Evolutionary conservation across 1,140 invertebrate genomes (phyloP).

Genomic region (Marisa cornuarietis): DNA sequence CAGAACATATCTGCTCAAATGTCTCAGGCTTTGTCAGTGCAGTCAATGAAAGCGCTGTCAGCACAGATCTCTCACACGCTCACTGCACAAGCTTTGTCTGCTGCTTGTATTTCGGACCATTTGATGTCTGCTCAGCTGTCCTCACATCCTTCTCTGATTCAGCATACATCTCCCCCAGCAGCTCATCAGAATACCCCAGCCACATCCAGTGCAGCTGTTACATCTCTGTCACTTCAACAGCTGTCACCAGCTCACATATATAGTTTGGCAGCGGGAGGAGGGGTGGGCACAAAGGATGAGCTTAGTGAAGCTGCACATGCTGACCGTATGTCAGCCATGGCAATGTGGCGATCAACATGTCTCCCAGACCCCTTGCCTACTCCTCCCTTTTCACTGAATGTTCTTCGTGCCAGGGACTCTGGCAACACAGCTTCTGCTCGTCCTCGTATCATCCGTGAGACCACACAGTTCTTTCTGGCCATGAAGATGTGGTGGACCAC

Average conservation of each 20-base stretch:
- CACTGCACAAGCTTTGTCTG: too few relatives aligned
- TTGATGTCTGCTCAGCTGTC: neutral
- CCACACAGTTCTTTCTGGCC: slow-evolving; percentile 36
- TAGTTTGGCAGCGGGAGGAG: neutral
- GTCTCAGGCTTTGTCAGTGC: slow-evolving; percentile 7
- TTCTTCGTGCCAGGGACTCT: slow-evolving; percentile 29
- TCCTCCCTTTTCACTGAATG: slow-evolving; percentile 33
- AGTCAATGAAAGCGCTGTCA: too few relatives aligned
- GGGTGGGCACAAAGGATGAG: neutral
- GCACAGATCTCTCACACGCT: slow-evolving; percentile 5
- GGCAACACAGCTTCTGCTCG: slow-evolving; percentile 37
- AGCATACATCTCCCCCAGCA: neutral
- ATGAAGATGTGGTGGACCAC: slow-evolving; percentile 39
- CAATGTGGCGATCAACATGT: slow-evolving; percentile 35
- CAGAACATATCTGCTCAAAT: slow-evolving; percentile 9
- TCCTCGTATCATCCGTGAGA: slow-evolving; percentile 39
- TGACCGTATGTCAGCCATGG: slow-evolving; percentile 36
- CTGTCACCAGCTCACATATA: slow-evolving; percentile 1
- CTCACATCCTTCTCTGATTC: neutral
- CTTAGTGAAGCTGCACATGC: slow-evolving; percentile 1
- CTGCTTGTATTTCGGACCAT: neutral
- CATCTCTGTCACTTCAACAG: neutral
- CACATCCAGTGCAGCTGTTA: neutral
- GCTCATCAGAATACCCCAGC: neutral
- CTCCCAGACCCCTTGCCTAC: slow-evolving; percentile 34